Percentiles rank a stretch among this genome's conserved stretches.
Evolutionary conservation across 2,113 vertebrate genomes (phyloP).

Genomic region (Crotalus viridis): DNA sequence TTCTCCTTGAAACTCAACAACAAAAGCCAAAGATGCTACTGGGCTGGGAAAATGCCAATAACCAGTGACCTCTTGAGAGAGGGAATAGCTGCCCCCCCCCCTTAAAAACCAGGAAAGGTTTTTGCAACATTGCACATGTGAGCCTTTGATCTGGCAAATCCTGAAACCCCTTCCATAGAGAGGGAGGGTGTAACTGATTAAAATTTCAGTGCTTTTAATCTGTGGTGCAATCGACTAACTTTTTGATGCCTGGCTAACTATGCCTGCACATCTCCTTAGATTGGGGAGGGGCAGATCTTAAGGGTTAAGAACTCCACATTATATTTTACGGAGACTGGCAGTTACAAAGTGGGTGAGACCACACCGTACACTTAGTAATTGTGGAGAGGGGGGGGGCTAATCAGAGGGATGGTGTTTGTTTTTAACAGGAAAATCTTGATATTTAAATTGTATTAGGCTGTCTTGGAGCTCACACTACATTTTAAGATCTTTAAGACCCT

Average conservation of each 20-base stretch:
- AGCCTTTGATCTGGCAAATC: not conserved
- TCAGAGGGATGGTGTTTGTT: not conserved
- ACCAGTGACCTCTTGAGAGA: constrained; percentile 44
- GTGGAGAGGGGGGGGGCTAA: not conserved
- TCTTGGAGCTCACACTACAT: not conserved
- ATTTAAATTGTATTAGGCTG: not conserved
- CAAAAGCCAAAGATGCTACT: constrained; percentile 51
- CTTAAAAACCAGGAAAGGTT: not conserved
- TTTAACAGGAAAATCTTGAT: not conserved
- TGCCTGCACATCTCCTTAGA: not conserved
- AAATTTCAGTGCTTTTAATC: not conserved
- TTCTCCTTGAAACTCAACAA: constrained; percentile 50
- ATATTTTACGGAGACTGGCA: not conserved
- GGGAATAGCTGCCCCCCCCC: not conserved
- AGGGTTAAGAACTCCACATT: not conserved
- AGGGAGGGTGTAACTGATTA: not conserved
- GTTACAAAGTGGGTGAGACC: not conserved
- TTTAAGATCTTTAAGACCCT: not conserved
- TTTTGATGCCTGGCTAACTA: not conserved
- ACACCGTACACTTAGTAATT: not conserved
- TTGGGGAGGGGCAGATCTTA: not conserved
- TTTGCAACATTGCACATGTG: not conserved
- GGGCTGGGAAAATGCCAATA: constrained; percentile 46
- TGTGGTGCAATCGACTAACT: not conserved
- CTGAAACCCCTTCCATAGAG: not conserved